A percentile compares a stretch with the other conserved stretches of the same genome.
phyloP scores from a whole-genome alignment of 1,140 invertebrate species.

The Saccostrea glomerata region DNA sequence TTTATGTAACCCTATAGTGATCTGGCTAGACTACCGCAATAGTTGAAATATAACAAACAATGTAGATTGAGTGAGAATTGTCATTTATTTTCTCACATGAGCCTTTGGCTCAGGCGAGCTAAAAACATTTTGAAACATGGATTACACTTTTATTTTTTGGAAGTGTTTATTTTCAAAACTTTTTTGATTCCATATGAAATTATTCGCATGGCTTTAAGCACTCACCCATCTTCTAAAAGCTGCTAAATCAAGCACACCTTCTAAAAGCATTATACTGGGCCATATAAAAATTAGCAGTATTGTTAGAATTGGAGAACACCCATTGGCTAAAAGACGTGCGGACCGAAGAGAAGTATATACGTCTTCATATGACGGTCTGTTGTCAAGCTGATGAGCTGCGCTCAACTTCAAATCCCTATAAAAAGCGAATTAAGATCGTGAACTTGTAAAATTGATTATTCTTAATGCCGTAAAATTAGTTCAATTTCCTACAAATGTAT shows the following conservation, averaged over 20 bases:
- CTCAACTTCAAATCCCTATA: conserved; percentile 9
- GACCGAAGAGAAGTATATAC: neutral
- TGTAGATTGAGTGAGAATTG: no score
- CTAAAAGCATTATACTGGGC: conserved; percentile 18
- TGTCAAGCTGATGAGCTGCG: conserved; percentile 27
- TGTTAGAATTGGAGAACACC: neutral
- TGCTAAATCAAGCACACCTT: conserved; percentile 1
- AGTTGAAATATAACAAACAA: no score
- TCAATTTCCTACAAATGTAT: no score
- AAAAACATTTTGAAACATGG: no score
- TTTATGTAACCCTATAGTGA: no score
- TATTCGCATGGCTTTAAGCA: neutral
- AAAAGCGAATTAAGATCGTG: neutral
- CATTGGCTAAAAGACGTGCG: neutral
- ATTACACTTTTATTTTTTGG: no score
- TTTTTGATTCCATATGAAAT: neutral
- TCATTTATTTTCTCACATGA: no score
- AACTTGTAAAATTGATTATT: no score
- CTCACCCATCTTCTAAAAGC: conserved; percentile 37
- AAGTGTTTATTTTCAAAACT: no score
- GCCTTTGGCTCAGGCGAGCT: no score
- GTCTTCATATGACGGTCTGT: conserved; percentile 21
- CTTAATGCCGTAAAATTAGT: no score
- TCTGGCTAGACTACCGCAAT: no score
- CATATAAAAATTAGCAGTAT: neutral